Conservation (phyloP, 2,888 invertebrate species). For the Thelaira solivaga region DNA sequence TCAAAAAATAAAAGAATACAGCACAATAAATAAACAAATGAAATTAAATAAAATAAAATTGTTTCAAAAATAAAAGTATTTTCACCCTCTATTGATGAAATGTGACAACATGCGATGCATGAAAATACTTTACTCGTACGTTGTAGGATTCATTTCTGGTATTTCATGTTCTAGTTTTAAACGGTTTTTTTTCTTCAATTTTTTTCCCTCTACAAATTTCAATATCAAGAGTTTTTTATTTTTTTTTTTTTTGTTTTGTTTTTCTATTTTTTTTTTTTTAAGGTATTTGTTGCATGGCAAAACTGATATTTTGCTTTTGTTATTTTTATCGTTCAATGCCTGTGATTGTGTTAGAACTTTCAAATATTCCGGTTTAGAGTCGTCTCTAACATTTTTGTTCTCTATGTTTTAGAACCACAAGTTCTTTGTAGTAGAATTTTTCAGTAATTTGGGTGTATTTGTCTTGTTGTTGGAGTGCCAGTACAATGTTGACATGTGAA, state of each 20-base stretch:
- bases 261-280: neutral
- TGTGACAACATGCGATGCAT: constrained; percentile 6
- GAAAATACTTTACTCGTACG: neutral
- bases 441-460: constrained; percentile 5
- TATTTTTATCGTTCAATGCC: neutral
- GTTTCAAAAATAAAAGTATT: constrained; percentile 3
- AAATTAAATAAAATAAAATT: neutral
- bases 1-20: constrained; percentile 17
- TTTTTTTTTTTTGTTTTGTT: too few species aligned
- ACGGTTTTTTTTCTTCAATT: neutral
- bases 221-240: constrained; percentile 1
- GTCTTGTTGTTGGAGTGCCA: neutral
- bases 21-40: neutral
- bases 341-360: constrained; percentile 4
- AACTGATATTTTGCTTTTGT: constrained; percentile 9
- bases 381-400: neutral
- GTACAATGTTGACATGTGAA: constrained; percentile 39
- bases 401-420: constrained; percentile 22
- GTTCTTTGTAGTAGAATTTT: constrained; percentile 36
- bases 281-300: constrained; percentile 13
- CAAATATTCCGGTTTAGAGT: neutral
- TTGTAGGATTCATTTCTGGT: neutral
- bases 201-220: constrained; percentile 4
- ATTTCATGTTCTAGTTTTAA: neutral
- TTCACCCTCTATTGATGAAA: constrained; percentile 18